These are phyloP conservation scores for Synergus umbraculus DNA, from an alignment of 2,888 invertebrate species.

Conservation along the genomic window DNA sequence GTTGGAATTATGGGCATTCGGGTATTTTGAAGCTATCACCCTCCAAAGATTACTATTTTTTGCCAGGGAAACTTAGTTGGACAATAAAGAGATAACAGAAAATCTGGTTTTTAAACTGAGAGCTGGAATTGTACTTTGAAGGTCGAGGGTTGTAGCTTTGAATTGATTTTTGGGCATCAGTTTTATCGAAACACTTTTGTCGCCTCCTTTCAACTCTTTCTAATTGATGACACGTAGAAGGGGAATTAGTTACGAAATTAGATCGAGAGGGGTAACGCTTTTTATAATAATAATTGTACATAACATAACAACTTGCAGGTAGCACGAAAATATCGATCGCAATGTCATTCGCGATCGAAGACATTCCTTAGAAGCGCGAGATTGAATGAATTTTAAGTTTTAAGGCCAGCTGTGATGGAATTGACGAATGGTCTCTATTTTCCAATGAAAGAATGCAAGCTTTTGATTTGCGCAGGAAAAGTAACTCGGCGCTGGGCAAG, in stretches of 20 bases:
- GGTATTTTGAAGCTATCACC: neutral
- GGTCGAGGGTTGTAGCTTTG: neutral
- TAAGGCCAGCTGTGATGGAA: slow-evolving; percentile 70
- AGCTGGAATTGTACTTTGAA: neutral
- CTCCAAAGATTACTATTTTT: neutral
- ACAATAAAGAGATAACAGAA: neutral
- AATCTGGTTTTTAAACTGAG: neutral
- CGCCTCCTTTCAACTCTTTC: neutral
- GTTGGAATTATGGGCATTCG: neutral
- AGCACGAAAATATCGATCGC: slow-evolving; percentile 59
- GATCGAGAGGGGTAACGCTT: neutral
- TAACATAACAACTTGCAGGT: slow-evolving; percentile 64
- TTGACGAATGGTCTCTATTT: slow-evolving; percentile 55
- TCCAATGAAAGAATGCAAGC: slow-evolving; percentile 61
- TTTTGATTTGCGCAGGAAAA: slow-evolving; percentile 73
- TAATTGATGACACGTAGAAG: neutral
- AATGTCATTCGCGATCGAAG: slow-evolving; percentile 55
- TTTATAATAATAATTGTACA: slow-evolving; percentile 10
- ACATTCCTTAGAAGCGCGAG: slow-evolving; percentile 54
- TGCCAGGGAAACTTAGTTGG: too few species aligned
- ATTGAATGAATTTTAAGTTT: slow-evolving; percentile 55
- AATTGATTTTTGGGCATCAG: neutral
- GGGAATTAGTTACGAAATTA: neutral
- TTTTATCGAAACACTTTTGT: neutral
- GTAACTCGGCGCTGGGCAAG: slow-evolving; percentile 66